A percentile compares a stretch with the other conserved stretches of the same genome.
phyloP scores from a whole-genome alignment of 1,140 invertebrate genomes.

The Papilio aristodemus region DNA sequence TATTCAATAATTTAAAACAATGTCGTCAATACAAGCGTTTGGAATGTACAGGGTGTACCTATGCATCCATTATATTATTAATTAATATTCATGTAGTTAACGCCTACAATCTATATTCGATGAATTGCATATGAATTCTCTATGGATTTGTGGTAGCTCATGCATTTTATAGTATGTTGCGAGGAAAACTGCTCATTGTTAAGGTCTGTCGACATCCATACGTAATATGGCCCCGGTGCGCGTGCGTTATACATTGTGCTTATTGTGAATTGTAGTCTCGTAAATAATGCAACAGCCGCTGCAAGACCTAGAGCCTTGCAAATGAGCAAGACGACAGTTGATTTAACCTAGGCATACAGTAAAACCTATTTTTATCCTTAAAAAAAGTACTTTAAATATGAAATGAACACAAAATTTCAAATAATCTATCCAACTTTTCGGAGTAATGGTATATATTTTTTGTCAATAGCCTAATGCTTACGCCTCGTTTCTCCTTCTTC shows the following conservation, averaged over 20 bases:
- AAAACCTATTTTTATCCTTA: neutral
- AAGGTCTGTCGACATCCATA: slow-evolving; percentile 36
- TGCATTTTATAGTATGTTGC: slow-evolving; percentile 63
- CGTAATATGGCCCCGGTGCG: slow-evolving; percentile 22
- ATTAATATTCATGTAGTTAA: slow-evolving; percentile 69
- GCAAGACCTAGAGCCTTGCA: neutral
- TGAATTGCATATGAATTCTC: slow-evolving; percentile 70
- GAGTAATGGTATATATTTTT: no score
- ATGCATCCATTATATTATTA: slow-evolving; percentile 50
- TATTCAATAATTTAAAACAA: slow-evolving; percentile 53
- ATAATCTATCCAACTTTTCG: no score
- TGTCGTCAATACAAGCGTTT: slow-evolving; percentile 45
- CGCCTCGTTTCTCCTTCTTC: slow-evolving; percentile 2
- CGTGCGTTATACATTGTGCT: slow-evolving; percentile 32
- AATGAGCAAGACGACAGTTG: neutral
- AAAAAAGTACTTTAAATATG: neutral
- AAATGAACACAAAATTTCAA: neutral
- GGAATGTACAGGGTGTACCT: slow-evolving; percentile 40
- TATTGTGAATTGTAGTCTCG: slow-evolving; percentile 25
- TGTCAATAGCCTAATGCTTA: neutral
- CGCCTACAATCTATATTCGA: slow-evolving; percentile 63
- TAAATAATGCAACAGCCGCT: slow-evolving; percentile 23
- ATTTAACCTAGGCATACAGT: slow-evolving; percentile 7
- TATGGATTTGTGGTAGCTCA: slow-evolving; percentile 64
- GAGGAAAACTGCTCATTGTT: slow-evolving; percentile 61